Conservation (phyloP, 2,888 invertebrate genomes). For the Catocala fraxini region DNA sequence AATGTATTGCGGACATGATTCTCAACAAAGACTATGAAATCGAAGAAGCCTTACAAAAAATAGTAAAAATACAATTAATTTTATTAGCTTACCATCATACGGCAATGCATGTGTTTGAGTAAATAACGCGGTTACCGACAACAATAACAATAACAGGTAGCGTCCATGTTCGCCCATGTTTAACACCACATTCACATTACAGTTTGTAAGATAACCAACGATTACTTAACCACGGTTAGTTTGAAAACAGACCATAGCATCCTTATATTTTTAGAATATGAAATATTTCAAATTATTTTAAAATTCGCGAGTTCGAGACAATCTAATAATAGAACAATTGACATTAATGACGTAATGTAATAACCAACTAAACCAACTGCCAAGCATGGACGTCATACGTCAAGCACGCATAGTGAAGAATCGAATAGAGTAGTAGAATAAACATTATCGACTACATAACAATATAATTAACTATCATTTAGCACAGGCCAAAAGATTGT, state of each 20-base stretch:
- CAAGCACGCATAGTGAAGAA: too few relatives aligned
- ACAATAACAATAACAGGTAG: conserved; percentile 45
- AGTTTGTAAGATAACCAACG: conserved; percentile 12
- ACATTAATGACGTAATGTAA: conserved; percentile 4
- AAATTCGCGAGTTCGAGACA: conserved; percentile 12
- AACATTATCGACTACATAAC: too few relatives aligned
- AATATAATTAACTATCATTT: too few relatives aligned
- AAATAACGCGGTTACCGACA: conserved; percentile 54
- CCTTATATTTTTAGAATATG: conserved; percentile 32
- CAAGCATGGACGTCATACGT: too few relatives aligned
- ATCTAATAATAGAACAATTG: conserved; percentile 6
- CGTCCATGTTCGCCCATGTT: conserved; percentile 42
- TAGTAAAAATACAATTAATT: neutral
- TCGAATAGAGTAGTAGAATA: too few relatives aligned
- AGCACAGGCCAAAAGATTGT: too few relatives aligned
- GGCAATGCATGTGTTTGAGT: conserved; percentile 56
- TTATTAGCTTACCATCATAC: conserved; percentile 69
- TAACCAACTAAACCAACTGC: too few relatives aligned
- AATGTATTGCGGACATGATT: too few relatives aligned
- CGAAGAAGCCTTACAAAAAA: neutral
- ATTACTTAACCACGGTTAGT: conserved; percentile 8
- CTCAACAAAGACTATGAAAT: too few relatives aligned
- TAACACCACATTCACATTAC: conserved; percentile 23
- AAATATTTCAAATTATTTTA: conserved; percentile 17
- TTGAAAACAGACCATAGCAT: conserved; percentile 20